These are phyloP conservation scores for Drosophila fungiperda DNA, from an alignment of 2,888 invertebrate species.

Conservation along the genomic window DNA sequence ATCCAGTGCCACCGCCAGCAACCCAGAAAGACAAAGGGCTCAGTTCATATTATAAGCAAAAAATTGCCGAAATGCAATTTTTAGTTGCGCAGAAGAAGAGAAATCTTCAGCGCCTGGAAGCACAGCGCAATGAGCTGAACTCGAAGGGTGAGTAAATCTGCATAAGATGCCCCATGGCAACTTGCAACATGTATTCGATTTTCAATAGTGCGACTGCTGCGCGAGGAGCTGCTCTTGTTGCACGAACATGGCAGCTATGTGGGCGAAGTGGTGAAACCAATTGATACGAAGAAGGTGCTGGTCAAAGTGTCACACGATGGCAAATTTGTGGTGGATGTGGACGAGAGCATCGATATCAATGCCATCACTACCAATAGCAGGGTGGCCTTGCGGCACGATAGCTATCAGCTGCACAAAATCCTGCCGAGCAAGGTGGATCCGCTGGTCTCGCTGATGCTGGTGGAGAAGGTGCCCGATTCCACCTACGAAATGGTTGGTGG, in stretches of 20 bases:
- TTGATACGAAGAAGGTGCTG: conserved; percentile 99
- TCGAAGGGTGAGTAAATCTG: conserved; percentile 91
- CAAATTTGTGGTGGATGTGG: conserved; percentile 99
- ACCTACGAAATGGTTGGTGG: conserved; percentile 99
- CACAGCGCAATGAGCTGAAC: conserved; percentile 99
- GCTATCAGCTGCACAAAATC: conserved; percentile 99
- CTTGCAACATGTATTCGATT: background rate
- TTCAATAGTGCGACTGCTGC: conserved; percentile 92
- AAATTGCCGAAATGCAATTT: conserved; percentile 97
- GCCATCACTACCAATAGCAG: conserved; percentile 98
- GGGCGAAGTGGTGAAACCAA: conserved; percentile 99
- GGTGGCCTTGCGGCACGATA: conserved; percentile 98
- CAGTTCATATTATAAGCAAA: conserved; percentile 97
- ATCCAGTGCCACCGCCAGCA: conserved; percentile 24
- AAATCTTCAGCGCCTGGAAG: conserved; percentile 97
- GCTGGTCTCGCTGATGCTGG: conserved; percentile 99
- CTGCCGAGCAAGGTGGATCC: conserved; percentile 99
- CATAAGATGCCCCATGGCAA: background rate
- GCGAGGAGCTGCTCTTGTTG: conserved; percentile 97
- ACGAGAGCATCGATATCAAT: conserved; percentile 99
- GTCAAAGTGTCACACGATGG: conserved; percentile 99
- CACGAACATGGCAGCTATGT: conserved; percentile 99
- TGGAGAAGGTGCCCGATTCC: conserved; percentile 99
- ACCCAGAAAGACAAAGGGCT: conserved; percentile 88
- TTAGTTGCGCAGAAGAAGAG: conserved; percentile 98